Base-by-base conservation (phyloP, 2,113 vertebrate species). In the Pionites leucogaster region DNA sequence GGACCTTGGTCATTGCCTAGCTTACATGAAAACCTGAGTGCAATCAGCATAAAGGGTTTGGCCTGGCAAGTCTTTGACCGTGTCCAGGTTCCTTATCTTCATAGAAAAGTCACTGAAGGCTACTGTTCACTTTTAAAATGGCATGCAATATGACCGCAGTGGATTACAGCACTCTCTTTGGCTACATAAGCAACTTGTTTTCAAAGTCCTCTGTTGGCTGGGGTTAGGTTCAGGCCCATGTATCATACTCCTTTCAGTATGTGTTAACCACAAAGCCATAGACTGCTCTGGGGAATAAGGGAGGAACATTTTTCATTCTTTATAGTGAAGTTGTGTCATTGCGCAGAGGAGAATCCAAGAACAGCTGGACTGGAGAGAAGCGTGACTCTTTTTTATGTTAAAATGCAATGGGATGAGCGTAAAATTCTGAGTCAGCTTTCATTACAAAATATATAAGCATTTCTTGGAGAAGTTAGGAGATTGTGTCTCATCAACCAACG, bases 181-280 rank as follows among this genome's bases (percentile, higher is more conserved):
- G 20, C 76, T 49, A 19, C 18, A 33, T 29, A 68, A 71, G 55
- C 55, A 68, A 42, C 68, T 94, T 84, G 42, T 86, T 94, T 94
- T 86, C 79, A 33, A 81, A 88, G 76, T 74, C 55, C 2, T 0
- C 37, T 74, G 41, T 80, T 93, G 76, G 46, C 57, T 75, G 60
- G 81, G 60, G 86, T 94, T 86, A 91, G 27, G 24, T 81, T 86
- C 50, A 91, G 67, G 18, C 39, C 60, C 17, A 12, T 82, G 83
- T 76, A 82, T 86, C 88, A n/a, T 78, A 19, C 15, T 78, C 25
- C 49, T 92, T 81, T 93, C 55, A 59, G n/a, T 83, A 23, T 46
- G 39, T 88, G 95, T 90, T 84, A 50, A 90, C 94, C 94, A 91
- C 82, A 95, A 90, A 94, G 62, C 60, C 42, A 28, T 59, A 77